Evolutionary conservation across 2,888 invertebrate species (phyloP), one percentile per base, ranked within the genome.

Genomic region (Lacanobia oleracea): DNA sequence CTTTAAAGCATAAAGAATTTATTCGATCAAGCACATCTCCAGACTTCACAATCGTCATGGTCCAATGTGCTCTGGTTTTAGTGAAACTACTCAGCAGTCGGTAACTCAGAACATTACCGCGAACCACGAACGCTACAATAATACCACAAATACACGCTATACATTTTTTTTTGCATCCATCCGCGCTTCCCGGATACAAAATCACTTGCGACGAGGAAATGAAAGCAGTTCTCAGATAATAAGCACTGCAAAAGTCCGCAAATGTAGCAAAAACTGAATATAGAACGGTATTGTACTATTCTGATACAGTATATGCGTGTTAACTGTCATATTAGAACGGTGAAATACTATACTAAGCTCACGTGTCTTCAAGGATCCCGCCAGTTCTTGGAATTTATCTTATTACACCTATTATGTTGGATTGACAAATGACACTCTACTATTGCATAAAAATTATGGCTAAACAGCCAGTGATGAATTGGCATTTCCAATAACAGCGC

Each of bases 171-270:
- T 76, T 65, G 27, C 71, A 78, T 77, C 71, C 61, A 66, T 66
- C 59, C 57, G 75, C 72, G 76, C 81, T 88, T 90, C 85, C 88
- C 88, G 88, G 89, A 88, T 77, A 87, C 74, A 82, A 86, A 85
- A 85, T 78, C 77, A 81, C 67, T 87, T 78, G 75, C 82, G 56
- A 75, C 78, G 67, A 84, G 88, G 88, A 90, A 90, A 90, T 86
- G 84, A 88, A 90, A 88, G 86, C 74, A 64, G 76, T 79, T 79
- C 73, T 71, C 70, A 65, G 73, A 81, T 81, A 62, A 67, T 68
- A 75, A 70, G 40, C 53, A 65, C 50, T 72, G 56, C 59, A 64
- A 78, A 66, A 81, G 23, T 48, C 14, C 23, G 68, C 67, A 56
- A 59, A 74, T 48, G 23, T 37, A 60, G 69, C 43, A 79, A 67